Evolutionary conservation across 2,888 invertebrate genomes (phyloP), one percentile per base, ranked within the genome.

Genomic region (Latrodectus elegans): DNA sequence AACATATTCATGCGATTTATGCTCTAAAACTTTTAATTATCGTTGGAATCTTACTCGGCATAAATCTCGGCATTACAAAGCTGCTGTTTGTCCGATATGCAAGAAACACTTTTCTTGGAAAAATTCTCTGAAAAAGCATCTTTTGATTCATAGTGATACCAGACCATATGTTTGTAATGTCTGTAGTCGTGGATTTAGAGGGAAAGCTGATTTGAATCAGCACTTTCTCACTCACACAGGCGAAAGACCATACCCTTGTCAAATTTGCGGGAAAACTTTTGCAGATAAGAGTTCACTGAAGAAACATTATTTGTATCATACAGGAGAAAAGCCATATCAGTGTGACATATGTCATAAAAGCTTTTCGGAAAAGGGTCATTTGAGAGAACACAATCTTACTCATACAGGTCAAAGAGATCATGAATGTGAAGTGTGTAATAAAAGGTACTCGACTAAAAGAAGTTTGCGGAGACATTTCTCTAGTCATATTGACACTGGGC

Each of bases 141-240:
- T 84, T 8, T n/a, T 72, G n/a, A 77, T 84, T 64, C 83, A 84
- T 51, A 64, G 71, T 22, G 83, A 76, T 8, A 55, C 55, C 22
- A 77, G 65, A 70, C 84, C 84, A 8, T 67, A 84, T 22, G 22
- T 52, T 11, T 84, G 84, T 72, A 26, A 52, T 11, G 22, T 84
- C 10, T 84, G 84, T 22, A 55, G 74, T 11, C 78, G 84, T 0
- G 68, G 78, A 4, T 84, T 84, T 55, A 26, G 84, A 26, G 74
- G 60, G n/a, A 78, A 79, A 74, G 78, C 79, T 9, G 78, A 84
- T 79, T 60, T 84, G 4, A 70, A 73, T n/a, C 84, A 84, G 22
- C 84, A 84, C 22, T 68, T 79, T 52, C 68, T 74, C 12, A 84
- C 84, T 11, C 84, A 84, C 49, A 84, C 84, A n/a, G 84, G 84